These are phyloP conservation scores for Oxyruncus cristatus DNA, from an alignment of 2,113 vertebrate species.

Conservation along the genomic window DNA sequence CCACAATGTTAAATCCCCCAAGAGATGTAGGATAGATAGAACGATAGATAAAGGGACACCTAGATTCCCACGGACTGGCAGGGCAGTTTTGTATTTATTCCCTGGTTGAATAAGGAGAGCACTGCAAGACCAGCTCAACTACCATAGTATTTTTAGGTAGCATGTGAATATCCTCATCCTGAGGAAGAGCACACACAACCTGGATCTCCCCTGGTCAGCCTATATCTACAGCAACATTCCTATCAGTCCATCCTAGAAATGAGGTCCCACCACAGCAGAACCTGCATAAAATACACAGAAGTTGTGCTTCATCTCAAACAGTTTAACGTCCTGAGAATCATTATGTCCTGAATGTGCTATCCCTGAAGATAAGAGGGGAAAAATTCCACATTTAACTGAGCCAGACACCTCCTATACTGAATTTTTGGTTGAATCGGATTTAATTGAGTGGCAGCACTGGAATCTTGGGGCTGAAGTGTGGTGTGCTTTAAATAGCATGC, in stretches of 20 bases:
- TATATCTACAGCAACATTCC: neutral
- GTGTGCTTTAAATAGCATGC: neutral
- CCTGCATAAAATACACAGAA: neutral
- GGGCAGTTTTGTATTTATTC: neutral
- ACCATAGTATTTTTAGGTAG: neutral
- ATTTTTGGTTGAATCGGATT: neutral
- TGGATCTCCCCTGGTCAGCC: neutral
- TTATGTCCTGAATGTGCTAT: neutral
- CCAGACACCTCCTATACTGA: neutral
- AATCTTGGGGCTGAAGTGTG: neutral
- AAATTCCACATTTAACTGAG: neutral
- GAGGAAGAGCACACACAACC: neutral
- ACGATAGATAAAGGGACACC: neutral
- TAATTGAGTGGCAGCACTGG: neutral
- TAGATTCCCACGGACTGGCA: neutral
- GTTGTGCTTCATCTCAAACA: neutral
- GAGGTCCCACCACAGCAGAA: neutral
- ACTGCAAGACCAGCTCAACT: neutral
- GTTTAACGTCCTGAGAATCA: neutral
- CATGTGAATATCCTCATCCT: neutral
- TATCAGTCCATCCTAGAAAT: neutral
- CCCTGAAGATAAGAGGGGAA: neutral
- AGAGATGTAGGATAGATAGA: too few species aligned
- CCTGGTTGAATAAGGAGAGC: neutral
- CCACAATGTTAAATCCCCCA: neutral